Evolutionary conservation across 1,140 invertebrate species (phyloP).

Genomic region (Ostrea edulis): DNA sequence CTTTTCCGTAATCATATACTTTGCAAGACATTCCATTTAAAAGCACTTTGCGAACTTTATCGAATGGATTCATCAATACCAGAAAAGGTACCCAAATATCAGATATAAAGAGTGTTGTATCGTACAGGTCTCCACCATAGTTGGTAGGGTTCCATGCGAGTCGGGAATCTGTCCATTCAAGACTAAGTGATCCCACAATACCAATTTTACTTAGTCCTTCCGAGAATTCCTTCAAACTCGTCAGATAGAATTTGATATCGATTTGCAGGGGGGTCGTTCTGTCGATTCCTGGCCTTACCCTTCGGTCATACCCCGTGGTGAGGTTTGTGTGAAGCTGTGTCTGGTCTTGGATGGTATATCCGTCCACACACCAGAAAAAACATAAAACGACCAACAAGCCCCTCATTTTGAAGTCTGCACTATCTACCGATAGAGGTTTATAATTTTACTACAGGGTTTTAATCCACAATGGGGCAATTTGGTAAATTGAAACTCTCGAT

Average conservation of each 20-base stretch:
- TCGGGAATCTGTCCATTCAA: slow-evolving; percentile 25
- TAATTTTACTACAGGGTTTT: too few species aligned
- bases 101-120: not conserved
- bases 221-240: slow-evolving; percentile 1
- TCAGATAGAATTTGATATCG: not conserved
- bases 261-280: not conserved
- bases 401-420: too few species aligned
- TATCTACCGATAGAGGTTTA: too few species aligned
- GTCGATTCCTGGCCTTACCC: not conserved
- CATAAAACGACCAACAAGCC: not conserved
- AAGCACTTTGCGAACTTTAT: not conserved
- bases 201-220: slow-evolving; percentile 13
- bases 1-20: slow-evolving; percentile 20
- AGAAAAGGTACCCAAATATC: slow-evolving; percentile 29
- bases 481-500: too few species aligned
- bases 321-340: slow-evolving; percentile 15
- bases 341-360: slow-evolving; percentile 9
- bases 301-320: not conserved
- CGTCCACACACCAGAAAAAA: not conserved
- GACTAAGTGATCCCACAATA: not conserved
- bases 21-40: not conserved
- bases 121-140: not conserved
- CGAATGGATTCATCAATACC: not conserved
- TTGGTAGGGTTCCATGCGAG: slow-evolving; percentile 12
- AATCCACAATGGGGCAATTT: too few species aligned